Evolutionary conservation across 2,797 vertebrate genomes (phyloP).

Genomic region (Vultur gryphus): DNA sequence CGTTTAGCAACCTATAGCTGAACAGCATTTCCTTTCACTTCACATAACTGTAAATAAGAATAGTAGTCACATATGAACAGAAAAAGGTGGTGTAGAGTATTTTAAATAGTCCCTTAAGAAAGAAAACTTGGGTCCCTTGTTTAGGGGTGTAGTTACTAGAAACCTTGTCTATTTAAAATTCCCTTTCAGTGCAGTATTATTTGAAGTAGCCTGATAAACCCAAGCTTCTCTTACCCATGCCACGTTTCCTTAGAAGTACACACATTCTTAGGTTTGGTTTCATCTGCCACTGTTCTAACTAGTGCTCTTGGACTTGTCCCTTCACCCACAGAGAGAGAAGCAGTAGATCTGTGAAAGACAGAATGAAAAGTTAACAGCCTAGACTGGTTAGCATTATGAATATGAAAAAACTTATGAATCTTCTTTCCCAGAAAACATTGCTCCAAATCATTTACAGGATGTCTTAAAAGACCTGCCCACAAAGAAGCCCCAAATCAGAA

Average conservation of each 20-base stretch:
- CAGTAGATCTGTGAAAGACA: constrained; percentile 74
- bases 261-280: constrained; percentile 81
- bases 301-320: constrained; percentile 71
- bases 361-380: not conserved
- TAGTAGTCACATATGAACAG: not conserved
- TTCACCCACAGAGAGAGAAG: constrained; percentile 78
- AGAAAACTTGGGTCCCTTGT: not conserved
- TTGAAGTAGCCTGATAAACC: not conserved
- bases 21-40: not conserved
- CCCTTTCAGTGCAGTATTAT: not conserved
- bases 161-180: not conserved
- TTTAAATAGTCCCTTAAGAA: not conserved
- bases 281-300: constrained; percentile 72
- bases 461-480: not conserved
- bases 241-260: constrained; percentile 89
- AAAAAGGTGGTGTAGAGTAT: not conserved
- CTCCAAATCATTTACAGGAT: not conserved
- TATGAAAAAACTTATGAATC: not conserved
- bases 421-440: not conserved
- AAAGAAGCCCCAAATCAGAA: not conserved
- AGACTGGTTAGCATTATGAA: accelerated
- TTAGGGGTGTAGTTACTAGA: not conserved
- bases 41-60: not conserved
- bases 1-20: not conserved
- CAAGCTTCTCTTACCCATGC: constrained; percentile 84